These are phyloP conservation scores for Onychostruthus taczanowskii DNA, from an alignment of 2,113 vertebrate genomes.

Conservation along the genomic window DNA sequence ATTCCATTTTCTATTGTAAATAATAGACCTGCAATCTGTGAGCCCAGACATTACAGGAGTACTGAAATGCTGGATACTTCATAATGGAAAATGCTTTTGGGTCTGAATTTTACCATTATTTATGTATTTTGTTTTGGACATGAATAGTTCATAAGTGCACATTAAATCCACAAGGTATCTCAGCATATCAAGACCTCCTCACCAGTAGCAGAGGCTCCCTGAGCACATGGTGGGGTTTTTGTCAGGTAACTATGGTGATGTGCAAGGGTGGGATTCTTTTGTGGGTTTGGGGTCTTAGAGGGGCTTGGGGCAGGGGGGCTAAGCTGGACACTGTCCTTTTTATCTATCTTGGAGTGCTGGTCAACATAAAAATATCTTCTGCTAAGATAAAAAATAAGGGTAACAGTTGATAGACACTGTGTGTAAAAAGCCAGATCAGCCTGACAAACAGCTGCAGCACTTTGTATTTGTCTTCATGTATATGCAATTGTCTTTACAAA, in stretches of 20 bases:
- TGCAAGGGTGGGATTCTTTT: not conserved
- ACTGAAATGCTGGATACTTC: not conserved
- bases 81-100: not conserved
- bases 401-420: not conserved
- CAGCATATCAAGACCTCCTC: not conserved
- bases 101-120: not conserved
- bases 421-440: not conserved
- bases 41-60: not conserved
- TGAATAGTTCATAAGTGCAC: not conserved
- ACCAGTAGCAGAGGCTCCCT: not conserved
- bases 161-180: not conserved
- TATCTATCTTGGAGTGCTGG: not conserved
- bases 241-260: constrained; percentile 5
- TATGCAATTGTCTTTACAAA: not conserved
- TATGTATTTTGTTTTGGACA: not conserved
- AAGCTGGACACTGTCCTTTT: not conserved
- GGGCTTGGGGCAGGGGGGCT: not conserved
- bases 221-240: not conserved
- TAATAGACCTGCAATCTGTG: not conserved
- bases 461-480: not conserved
- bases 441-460: not conserved
- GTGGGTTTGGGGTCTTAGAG: not conserved
- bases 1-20: not conserved
- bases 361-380: not conserved
- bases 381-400: not conserved